Evolutionary conservation across 2,888 invertebrate species (phyloP).

Genomic region (Philaethria dido): DNA sequence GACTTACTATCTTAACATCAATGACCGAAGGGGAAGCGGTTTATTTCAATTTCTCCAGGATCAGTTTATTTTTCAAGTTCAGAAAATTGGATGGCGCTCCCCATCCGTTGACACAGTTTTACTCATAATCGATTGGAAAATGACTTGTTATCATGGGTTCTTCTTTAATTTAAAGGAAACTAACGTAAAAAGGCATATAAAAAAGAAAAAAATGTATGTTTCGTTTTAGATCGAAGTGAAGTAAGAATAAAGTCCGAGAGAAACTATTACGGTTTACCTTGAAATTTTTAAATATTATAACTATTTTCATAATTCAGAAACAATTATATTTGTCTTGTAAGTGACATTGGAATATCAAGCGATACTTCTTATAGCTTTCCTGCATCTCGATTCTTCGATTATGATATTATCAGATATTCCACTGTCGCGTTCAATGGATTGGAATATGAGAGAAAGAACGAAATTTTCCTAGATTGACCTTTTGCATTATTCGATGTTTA

Average conservation of each 20-base stretch:
- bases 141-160: not conserved
- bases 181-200: not conserved
- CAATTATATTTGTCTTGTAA: not conserved
- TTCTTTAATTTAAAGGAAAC: not conserved
- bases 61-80: not conserved
- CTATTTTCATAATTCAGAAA: not conserved
- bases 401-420: not conserved
- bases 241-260: not conserved
- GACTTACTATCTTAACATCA: too few relatives aligned
- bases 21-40: not conserved
- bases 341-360: constrained; percentile 10
- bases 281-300: not conserved
- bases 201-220: not conserved
- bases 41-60: not conserved
- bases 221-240: not conserved
- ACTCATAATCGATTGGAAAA: not conserved
- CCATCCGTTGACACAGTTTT: constrained; percentile 16
- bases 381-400: not conserved
- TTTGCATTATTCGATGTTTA: constrained; percentile 2
- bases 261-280: not conserved
- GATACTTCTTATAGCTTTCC: not conserved
- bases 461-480: constrained; percentile 13
- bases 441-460: constrained; percentile 2
- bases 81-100: constrained; percentile 7
- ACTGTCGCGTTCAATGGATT: not conserved